A percentile compares a stretch with the other conserved stretches of the same genome.
These are phyloP conservation scores for Gastracanthus pulcherrimus DNA, from an alignment of 2,888 invertebrate species.

Conservation along the genomic window DNA sequence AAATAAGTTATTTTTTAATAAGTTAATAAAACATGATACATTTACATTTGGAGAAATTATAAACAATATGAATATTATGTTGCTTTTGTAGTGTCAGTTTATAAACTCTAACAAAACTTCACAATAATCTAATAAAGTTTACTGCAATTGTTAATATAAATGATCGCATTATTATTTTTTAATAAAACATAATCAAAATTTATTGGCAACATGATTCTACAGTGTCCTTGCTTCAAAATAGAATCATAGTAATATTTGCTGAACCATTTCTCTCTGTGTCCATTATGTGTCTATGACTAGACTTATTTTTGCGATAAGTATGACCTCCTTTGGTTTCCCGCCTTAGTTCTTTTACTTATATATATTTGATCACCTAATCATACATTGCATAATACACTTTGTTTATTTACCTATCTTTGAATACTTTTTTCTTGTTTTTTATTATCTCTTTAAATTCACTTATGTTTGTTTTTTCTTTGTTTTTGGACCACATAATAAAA, in stretches of 20 bases:
- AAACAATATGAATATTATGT: too few relatives aligned
- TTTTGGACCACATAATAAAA: slow-evolving; percentile 57
- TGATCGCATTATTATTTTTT: too few relatives aligned
- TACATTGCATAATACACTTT: slow-evolving; percentile 8
- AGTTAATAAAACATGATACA: too few relatives aligned
- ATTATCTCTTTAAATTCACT: slow-evolving; percentile 38
- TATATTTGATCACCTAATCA: slow-evolving; percentile 10
- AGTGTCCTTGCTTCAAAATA: background rate
- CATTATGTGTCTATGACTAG: background rate
- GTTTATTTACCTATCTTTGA: slow-evolving; percentile 7
- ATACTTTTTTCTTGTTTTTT: slow-evolving; percentile 20
- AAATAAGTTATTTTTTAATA: too few relatives aligned
- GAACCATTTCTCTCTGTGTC: background rate
- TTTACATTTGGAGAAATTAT: too few relatives aligned
- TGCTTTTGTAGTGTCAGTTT: too few relatives aligned
- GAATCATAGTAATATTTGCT: background rate
- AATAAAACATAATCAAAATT: background rate
- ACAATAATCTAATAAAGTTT: background rate
- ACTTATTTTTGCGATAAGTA: slow-evolving; percentile 17
- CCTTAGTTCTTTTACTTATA: slow-evolving; percentile 27
- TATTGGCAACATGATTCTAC: background rate
- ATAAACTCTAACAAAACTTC: background rate
- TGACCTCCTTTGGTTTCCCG: background rate
- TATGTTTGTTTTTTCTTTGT: slow-evolving; percentile 36
- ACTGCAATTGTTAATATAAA: too few relatives aligned